Conservation (phyloP, 2,113 vertebrate species). For the Epinephelus cyanopodus region DNA sequence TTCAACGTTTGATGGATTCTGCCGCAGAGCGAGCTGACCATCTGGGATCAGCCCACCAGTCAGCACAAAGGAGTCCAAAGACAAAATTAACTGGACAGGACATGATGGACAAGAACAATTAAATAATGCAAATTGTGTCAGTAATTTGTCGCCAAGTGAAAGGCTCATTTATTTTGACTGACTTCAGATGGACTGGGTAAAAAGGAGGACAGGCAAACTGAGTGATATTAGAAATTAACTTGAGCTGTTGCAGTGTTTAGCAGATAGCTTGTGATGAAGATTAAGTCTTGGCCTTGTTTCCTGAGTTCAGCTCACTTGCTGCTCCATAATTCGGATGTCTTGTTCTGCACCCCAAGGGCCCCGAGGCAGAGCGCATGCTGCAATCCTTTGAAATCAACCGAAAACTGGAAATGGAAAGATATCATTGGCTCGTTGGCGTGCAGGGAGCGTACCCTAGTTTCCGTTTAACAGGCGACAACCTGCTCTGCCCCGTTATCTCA, state of each 20-base stretch:
- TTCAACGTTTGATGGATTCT: conserved; percentile 36
- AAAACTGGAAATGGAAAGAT: conserved; percentile 21
- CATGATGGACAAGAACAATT: conserved; percentile 55
- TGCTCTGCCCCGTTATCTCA: conserved; percentile 24
- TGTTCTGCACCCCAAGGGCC: conserved; percentile 49
- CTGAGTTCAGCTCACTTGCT: conserved; percentile 40
- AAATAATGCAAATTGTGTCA: conserved; percentile 12
- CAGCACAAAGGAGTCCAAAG: not conserved
- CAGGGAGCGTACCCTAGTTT: conserved; percentile 40
- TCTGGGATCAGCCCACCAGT: conserved; percentile 16
- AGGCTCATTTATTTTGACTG: conserved; percentile 45
- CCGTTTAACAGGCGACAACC: conserved; percentile 32
- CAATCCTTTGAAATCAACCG: conserved; percentile 75
- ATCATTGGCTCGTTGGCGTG: conserved; percentile 46
- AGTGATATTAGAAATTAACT: conserved; percentile 40
- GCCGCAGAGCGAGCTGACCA: not conserved
- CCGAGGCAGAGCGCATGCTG: conserved; percentile 67
- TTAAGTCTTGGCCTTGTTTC: conserved; percentile 52
- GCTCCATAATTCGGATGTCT: conserved; percentile 59
- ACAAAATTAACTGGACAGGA: conserved; percentile 4
- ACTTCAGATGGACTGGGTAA: conserved; percentile 26
- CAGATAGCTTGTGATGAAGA: conserved; percentile 40
- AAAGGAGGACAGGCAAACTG: conserved; percentile 13
- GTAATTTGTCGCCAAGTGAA: conserved; percentile 20
- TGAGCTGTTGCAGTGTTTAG: conserved; percentile 31